A percentile compares a stretch with the other conserved stretches of the same genome.
Conservation (phyloP, 2,113 vertebrate genomes). For the Myotis brandtii region DNA sequence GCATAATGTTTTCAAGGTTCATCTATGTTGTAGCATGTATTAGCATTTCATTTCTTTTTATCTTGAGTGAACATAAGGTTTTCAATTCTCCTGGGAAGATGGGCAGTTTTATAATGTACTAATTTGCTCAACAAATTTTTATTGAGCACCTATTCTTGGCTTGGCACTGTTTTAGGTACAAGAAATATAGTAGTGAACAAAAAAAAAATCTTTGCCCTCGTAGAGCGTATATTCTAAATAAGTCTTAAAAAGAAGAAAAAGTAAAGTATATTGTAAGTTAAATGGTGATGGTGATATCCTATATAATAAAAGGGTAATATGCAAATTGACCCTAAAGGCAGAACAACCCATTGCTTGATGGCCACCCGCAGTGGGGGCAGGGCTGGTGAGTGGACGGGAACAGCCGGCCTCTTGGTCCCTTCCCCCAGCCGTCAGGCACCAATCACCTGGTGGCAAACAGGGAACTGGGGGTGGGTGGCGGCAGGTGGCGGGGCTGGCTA, state of each 20-base stretch:
- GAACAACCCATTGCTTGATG: too few relatives aligned
- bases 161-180: neutral
- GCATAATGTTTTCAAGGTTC: neutral
- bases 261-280: neutral
- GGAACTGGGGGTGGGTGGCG: too few relatives aligned
- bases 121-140: neutral
- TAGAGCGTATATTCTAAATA: neutral
- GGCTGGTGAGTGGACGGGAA: too few relatives aligned
- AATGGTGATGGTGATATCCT: neutral
- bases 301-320: too few relatives aligned
- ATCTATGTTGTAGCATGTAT: neutral
- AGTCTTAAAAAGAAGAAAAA: neutral
- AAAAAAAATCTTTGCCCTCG: neutral
- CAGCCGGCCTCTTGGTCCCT: too few relatives aligned
- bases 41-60: neutral
- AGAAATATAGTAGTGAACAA: neutral
- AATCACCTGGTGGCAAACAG: too few relatives aligned
- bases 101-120: neutral
- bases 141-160: neutral
- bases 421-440: too few relatives aligned
- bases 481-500: too few relatives aligned
- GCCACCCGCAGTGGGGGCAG: too few relatives aligned
- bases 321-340: too few relatives aligned
- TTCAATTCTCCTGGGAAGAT: neutral
- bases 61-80: neutral